Percentiles rank a stretch among this genome's conserved stretches.
Conservation (phyloP, 2,888 invertebrate genomes). For the Agrilus cyanescens region DNA sequence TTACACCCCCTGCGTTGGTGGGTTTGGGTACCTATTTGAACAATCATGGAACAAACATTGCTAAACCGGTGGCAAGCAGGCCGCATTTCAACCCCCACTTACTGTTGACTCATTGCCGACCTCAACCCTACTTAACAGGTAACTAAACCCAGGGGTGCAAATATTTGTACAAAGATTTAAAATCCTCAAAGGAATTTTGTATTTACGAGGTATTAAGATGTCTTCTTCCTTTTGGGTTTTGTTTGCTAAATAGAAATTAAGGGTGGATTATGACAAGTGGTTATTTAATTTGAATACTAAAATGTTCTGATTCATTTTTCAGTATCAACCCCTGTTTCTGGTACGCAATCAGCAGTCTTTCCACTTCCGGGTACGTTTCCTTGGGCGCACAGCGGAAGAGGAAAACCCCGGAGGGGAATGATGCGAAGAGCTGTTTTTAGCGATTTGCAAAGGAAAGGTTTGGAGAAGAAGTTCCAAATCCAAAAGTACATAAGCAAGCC, state of each 20-base stretch:
- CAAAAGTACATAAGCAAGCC: conserved; percentile 99
- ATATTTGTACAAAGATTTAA: neutral
- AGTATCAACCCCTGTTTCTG: conserved; percentile 39
- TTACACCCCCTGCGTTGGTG: conserved; percentile 34
- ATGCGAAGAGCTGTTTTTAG: conserved; percentile 90
- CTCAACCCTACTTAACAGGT: conserved; percentile 76
- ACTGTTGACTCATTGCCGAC: conserved; percentile 66
- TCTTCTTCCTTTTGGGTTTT: neutral
- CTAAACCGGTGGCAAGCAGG: conserved; percentile 76
- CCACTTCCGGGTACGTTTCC: conserved; percentile 51
- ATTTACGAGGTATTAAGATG: too few species aligned
- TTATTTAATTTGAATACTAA: neutral
- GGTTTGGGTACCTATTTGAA: conserved; percentile 35
- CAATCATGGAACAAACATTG: conserved; percentile 51
- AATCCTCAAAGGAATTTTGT: neutral
- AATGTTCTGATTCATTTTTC: conserved; percentile 7
- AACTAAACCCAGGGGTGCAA: conserved; percentile 20
- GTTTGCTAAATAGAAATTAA: neutral
- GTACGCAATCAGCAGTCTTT: conserved; percentile 39
- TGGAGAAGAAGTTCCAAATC: conserved; percentile 90
- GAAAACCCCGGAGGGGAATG: conserved; percentile 92
- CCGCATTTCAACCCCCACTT: conserved; percentile 66
- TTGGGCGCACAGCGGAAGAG: conserved; percentile 83
- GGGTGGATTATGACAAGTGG: neutral
- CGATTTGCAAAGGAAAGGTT: conserved; percentile 88